Base-by-base conservation (phyloP, 2,888 invertebrate genomes). In the Hyles lineata region DNA sequence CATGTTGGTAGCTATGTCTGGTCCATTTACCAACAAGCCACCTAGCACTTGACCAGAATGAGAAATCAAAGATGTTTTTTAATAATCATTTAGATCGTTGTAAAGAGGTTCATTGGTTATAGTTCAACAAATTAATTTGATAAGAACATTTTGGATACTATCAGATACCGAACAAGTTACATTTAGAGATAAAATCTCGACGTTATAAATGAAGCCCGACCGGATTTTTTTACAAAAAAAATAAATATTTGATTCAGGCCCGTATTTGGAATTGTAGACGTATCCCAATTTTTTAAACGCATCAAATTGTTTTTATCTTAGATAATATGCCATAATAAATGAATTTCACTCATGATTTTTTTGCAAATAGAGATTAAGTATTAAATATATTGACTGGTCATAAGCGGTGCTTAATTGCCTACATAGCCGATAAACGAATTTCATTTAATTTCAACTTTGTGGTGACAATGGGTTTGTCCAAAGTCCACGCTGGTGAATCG, bases 221-320 rank as follows among this genome's bases (percentile, higher is more conserved):
- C 77, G 80, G 79, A 84, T 50, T 83, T 84, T 84, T 85, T 78
- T 77, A 72, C 74, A 73, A 79, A 82, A 82, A 81, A 78, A 77
- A 43, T 50, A 60, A 60, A 60, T 60, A 25, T 60, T 50, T 23
- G 17, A 25, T 21, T 2, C 67, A 67, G 50, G 67, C 7, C 50
- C 43, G 67, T 50, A 67, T 50, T 67, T 50, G 50, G 67, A 23
- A 8, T 8, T 4, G 23, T 15, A 11, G 23, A 17, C 67, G 50
- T 21, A 17, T 23, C 11, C 17, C 43, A 43, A 19, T 29, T 29
- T n/a, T 25, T 25, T 29, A 29, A 23, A 23, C 17, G 25, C 23
- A 25, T 17, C 6, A 0, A 23, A 67, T 50, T 67, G 43, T 43
- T 43, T 23, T 67, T 23, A 35, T 21, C 32, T 62, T 32, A n/a